Percentiles rank a stretch among this genome's conserved stretches.
phyloP scores from a whole-genome alignment of 2,797 vertebrate species.

The Etheostoma perlongum region DNA sequence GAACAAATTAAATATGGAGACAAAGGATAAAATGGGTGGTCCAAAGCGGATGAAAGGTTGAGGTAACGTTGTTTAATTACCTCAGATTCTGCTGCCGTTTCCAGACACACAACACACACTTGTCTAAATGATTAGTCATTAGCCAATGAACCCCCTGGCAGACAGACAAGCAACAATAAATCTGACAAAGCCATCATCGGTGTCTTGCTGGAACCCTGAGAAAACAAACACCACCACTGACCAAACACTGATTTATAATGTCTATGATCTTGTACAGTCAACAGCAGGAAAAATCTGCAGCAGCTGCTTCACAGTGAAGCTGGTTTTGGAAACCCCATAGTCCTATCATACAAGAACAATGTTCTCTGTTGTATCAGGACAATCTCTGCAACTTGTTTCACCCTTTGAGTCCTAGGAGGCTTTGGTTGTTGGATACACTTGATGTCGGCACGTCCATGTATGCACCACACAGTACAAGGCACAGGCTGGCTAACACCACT shows the following conservation, averaged over 20 bases:
- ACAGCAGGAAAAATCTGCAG: slow-evolving; percentile 43
- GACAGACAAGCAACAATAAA: slow-evolving; percentile 66
- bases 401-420: not conserved
- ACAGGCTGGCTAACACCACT: not conserved
- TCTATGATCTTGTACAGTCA: slow-evolving; percentile 45
- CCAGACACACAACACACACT: slow-evolving; percentile 66
- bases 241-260: slow-evolving; percentile 58
- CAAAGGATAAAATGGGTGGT: slow-evolving; percentile 53
- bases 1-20: slow-evolving; percentile 19
- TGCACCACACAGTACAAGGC: slow-evolving; percentile 2
- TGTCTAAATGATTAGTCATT: slow-evolving; percentile 77
- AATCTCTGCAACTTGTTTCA: slow-evolving; percentile 9
- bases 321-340: slow-evolving; percentile 18
- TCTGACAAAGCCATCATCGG: slow-evolving; percentile 66
- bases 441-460: not conserved
- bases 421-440: slow-evolving; percentile 1
- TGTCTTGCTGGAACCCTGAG: slow-evolving; percentile 46
- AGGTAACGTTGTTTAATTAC: slow-evolving; percentile 76
- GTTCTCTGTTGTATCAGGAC: slow-evolving; percentile 10
- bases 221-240: slow-evolving; percentile 55
- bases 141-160: slow-evolving; percentile 71
- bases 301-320: slow-evolving; percentile 34
- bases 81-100: slow-evolving; percentile 68
- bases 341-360: not conserved
- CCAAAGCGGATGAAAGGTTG: slow-evolving; percentile 68